Base-by-base conservation (phyloP, 2,797 vertebrate genomes). In the Borostomias antarcticus region DNA sequence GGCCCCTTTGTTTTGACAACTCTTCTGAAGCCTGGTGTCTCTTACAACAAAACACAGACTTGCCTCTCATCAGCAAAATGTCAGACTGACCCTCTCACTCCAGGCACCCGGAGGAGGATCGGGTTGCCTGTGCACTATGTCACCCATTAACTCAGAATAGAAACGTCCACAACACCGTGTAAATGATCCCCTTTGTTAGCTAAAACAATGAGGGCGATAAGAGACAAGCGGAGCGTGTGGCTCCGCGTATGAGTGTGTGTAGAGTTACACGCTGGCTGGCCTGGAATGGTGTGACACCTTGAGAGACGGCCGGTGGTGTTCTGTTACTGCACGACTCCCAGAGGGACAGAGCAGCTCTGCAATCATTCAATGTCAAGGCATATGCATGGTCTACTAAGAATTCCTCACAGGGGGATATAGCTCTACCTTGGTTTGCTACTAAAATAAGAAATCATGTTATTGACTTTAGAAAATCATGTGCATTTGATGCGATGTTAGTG, bases 131-230 rank as follows among this genome's bases (percentile, higher is more conserved):
- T 81, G 78, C 83, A 79, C 88, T 85, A 82, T 81, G 79, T 53
- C 66, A 81, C 68, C 88, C 85, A 88, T 89, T 88, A 89, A 82
- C 89, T 88, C 77, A 86, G 82, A 92, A 93, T 91, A 92, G 90
- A 88, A 89, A 82, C 78, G 82, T 78, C 85, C 82, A 83, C 72
- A 75, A 78, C 65, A 62, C 72, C 29, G 30, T 13, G 78, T 85
- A 86, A 86, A 89, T 78, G 85, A 92, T 92, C 85, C 81, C 66
- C 65, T 89, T 85, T 90, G 90, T 89, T 90, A 85, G 78, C 79
- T 53, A 75, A 86, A 87, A 93, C 90, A 91, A 90, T 82, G 82
- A 82, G 73, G 83, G 64, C 79, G 83, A 91, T 87, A 87, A 78
- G 80, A 86, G 84, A 85, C 78, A 66, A 75, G 69, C 67, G 2